Evolutionary conservation across 2,113 vertebrate species (phyloP).

Genomic region (Pampusana beccarii): DNA sequence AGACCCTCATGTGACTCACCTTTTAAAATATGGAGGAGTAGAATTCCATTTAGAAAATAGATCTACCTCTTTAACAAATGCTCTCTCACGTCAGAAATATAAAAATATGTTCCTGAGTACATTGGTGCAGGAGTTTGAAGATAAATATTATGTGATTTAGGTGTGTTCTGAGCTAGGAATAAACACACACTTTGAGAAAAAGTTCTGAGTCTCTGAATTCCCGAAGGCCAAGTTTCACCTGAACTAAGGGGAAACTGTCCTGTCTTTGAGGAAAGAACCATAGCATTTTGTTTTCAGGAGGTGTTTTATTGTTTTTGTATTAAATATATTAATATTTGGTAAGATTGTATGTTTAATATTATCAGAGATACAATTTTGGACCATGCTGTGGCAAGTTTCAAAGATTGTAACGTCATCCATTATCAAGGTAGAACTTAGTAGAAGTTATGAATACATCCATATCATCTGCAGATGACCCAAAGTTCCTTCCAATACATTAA

Average conservation of each 20-base stretch:
- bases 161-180: not conserved
- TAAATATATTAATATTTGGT: not conserved
- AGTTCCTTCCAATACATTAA: not conserved
- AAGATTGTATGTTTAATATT: not conserved
- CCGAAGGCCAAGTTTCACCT: not conserved
- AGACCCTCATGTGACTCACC: rapidly evolving
- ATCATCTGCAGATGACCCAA: not conserved
- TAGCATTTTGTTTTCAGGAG: not conserved
- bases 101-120: not conserved
- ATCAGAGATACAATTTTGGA: not conserved
- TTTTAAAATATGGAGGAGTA: not conserved
- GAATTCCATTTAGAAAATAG: not conserved
- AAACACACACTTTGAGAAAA: not conserved
- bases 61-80: not conserved
- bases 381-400: not conserved
- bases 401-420: not conserved
- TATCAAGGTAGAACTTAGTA: not conserved
- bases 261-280: not conserved
- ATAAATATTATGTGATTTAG: not conserved
- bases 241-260: not conserved
- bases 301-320: not conserved
- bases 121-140: not conserved
- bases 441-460: not conserved
- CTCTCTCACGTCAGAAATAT: not conserved
- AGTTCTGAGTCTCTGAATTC: not conserved